Evolutionary conservation across 2,797 vertebrate species (phyloP).

Genomic region (Myotis pilosus): DNA sequence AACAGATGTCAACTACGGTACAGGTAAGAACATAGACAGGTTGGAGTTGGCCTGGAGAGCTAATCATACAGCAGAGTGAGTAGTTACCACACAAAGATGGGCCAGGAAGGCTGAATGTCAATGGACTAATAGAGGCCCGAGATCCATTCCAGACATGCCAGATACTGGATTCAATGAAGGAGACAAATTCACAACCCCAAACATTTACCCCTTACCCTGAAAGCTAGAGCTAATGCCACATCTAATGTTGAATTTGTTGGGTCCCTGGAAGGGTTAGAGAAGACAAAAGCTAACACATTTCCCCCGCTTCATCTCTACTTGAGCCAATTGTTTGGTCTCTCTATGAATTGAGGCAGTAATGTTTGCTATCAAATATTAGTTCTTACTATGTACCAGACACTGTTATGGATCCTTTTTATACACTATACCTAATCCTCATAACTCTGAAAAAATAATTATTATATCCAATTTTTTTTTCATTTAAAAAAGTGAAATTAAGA

Average conservation of each 20-base stretch:
- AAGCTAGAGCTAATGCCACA: not conserved
- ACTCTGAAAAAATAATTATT: not conserved
- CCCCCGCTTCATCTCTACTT: not conserved
- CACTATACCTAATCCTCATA: not conserved
- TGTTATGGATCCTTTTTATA: not conserved
- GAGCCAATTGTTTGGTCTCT: not conserved
- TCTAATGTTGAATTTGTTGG: not conserved
- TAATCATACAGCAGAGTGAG: not conserved
- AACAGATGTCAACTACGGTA: not conserved
- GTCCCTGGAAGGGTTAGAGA: not conserved
- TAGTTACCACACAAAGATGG: not conserved
- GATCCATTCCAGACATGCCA: not conserved
- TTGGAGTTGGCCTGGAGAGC: not conserved
- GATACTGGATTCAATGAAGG: not conserved
- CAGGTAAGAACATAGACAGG: not conserved
- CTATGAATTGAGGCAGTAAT: not conserved
- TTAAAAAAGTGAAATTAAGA: constrained; percentile 27
- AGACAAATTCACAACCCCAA: not conserved
- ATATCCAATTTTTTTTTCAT: not conserved
- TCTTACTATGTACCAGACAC: not conserved
- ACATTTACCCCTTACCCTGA: not conserved
- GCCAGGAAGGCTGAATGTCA: not conserved
- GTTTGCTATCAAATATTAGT: not conserved
- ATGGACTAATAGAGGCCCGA: not conserved
- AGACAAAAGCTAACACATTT: not conserved